Base-by-base conservation (phyloP, 2,888 invertebrate species). In the Caenorhabditis sp. region DNA sequence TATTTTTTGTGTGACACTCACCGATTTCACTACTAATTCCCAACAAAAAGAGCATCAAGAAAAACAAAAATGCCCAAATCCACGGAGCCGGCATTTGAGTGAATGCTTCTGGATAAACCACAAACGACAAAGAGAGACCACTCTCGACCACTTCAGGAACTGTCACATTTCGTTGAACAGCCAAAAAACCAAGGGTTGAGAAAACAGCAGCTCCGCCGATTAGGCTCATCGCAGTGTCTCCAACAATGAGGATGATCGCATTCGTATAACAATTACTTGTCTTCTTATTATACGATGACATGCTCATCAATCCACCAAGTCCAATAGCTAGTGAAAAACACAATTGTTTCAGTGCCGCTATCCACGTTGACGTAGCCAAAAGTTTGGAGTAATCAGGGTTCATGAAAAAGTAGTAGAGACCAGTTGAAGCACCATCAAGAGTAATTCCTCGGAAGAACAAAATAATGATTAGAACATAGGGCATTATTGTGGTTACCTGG, bases 91-190 rank as follows among this genome's bases (percentile, higher is more conserved):
- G 86, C 80, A 88, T 83, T 62, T 85, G 79, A 23, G 84, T 77
- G 59, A 88, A 79, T 1, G 88, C 88, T 67, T 89, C 88, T n/a
- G 86, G 84, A 58, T 89, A 88, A 21, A 87, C 88, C 36, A 89
- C 85, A 77, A 88, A 88, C 6, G 88, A 88, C 50, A 88, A 79
- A 49, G 88, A 85, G 27, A 89, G 88, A 37, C 89, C 79, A 27
- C 54, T 55, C n/a, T 61, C 8, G 19, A 83, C 69, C 17, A 81
- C 77, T 23, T 81, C 74, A 0, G 59, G 23, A 1, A 83, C 67
- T 1, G 27, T 1, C 17, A 70, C 65, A 2, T 65, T 67, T 24
- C 65, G 60, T 31, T 72, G 49, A 12, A 62, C 24, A 0, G 83
- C 76, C 73, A 83, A 57, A 57, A 76, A 81, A 10, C 83, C 83